Evolutionary conservation across 2,113 vertebrate genomes (phyloP).

Genomic region (Taxidea taxus): DNA sequence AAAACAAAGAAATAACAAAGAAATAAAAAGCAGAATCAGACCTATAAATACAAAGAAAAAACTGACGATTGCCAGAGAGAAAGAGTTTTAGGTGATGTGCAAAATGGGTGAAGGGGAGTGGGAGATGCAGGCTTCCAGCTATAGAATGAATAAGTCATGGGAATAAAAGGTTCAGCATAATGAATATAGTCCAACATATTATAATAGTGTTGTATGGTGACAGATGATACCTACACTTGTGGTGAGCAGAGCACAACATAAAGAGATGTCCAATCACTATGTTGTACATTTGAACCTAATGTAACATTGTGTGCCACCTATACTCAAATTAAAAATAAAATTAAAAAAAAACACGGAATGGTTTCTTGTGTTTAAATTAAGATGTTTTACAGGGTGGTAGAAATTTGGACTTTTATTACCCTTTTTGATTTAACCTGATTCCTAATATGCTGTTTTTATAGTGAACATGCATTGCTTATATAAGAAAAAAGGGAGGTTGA

Average conservation of each 20-base stretch:
- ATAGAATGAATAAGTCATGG: background rate
- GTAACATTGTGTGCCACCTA: background rate
- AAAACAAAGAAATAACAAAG: background rate
- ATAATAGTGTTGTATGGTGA: background rate
- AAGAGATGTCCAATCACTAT: background rate
- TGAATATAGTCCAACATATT: background rate
- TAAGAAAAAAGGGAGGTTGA: background rate
- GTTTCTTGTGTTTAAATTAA: background rate
- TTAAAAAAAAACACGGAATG: background rate
- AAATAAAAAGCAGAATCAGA: background rate
- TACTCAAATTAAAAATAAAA: background rate
- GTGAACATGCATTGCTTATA: background rate
- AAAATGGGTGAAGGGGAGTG: background rate
- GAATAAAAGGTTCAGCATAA: background rate
- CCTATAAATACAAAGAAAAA: background rate
- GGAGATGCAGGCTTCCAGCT: background rate
- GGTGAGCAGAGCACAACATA: background rate
- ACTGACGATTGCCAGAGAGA: background rate
- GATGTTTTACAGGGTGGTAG: background rate
- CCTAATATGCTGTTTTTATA: constrained; percentile 1
- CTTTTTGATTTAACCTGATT: background rate
- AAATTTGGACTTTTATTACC: background rate
- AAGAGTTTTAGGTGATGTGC: background rate
- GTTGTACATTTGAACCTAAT: background rate
- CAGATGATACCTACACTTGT: background rate